Percentiles rank a stretch among this genome's conserved stretches.
Conservation (phyloP, 2,113 vertebrate genomes). For the Eonycteris spelaea region DNA sequence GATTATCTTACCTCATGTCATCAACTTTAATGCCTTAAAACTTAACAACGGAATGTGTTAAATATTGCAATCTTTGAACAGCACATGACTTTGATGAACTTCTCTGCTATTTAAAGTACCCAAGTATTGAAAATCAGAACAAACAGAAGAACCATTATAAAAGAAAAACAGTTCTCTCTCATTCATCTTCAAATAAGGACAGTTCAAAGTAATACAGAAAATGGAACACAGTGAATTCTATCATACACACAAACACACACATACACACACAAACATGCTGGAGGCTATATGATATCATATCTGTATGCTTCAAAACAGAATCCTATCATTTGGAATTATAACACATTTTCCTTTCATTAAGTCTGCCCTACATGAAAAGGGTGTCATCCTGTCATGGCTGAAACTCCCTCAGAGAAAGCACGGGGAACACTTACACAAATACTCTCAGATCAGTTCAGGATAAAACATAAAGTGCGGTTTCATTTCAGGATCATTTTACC, state of each 20-base stretch:
- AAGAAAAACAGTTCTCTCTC: constrained; percentile 78
- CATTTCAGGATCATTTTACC: neutral
- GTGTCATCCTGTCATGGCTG: constrained; percentile 65
- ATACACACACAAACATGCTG: constrained; percentile 60
- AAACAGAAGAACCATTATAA: constrained; percentile 83
- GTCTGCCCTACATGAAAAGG: constrained; percentile 47
- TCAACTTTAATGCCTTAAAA: constrained; percentile 40
- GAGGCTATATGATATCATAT: constrained; percentile 81
- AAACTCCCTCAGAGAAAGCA: constrained; percentile 42
- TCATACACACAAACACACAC: neutral
- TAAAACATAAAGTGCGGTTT: neutral
- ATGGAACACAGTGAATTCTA: constrained; percentile 81
- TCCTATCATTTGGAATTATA: constrained; percentile 77
- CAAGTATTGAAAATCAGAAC: constrained; percentile 80
- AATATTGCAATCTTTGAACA: constrained; percentile 77
- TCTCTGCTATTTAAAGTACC: constrained; percentile 72
- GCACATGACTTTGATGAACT: constrained; percentile 78
- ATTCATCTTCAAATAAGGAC: constrained; percentile 85
- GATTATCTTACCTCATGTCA: neutral
- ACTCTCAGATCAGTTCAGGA: neutral
- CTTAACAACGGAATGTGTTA: constrained; percentile 71
- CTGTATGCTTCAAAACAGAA: constrained; percentile 81
- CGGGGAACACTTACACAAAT: neutral
- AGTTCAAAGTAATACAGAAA: constrained; percentile 84
- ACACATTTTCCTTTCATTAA: constrained; percentile 70